phyloP scores from a whole-genome alignment of 2,113 vertebrate genomes.

The Proterorhinus semilunaris region DNA sequence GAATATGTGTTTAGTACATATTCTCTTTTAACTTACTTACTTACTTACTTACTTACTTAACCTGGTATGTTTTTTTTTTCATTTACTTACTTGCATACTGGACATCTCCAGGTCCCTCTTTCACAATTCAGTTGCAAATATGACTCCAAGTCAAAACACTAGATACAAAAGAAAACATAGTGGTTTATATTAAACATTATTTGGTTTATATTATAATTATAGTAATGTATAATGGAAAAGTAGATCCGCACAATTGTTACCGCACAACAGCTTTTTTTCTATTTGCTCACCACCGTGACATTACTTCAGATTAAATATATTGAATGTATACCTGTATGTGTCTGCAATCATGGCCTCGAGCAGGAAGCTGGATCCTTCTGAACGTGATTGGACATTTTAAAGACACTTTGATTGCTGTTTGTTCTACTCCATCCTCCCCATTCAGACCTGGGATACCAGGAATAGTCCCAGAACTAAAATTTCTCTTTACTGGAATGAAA shows the following conservation, averaged over 20 bases:
- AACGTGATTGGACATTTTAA: constrained; percentile 97
- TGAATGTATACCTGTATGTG: constrained; percentile 86
- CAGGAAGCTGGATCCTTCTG: constrained; percentile 93
- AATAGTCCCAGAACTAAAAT: constrained; percentile 93
- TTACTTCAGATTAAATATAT: too few relatives aligned
- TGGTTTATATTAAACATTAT: neutral
- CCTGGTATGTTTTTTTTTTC: neutral
- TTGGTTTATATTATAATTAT: too few relatives aligned
- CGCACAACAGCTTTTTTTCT: neutral
- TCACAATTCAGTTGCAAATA: constrained; percentile 84
- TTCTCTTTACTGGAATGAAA: constrained; percentile 83
- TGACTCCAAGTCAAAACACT: constrained; percentile 92
- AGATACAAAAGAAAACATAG: neutral
- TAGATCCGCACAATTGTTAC: neutral
- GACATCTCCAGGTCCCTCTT: constrained; percentile 83
- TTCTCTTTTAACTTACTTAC: constrained; percentile 17
- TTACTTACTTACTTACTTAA: constrained; percentile 79
- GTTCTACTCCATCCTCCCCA: constrained; percentile 92
- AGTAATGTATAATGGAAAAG: neutral
- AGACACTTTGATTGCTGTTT: constrained; percentile 95
- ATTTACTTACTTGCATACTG: constrained; percentile 79
- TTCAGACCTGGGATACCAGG: constrained; percentile 91
- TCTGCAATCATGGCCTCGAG: constrained; percentile 91
- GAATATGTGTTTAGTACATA: neutral
- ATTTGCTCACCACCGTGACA: neutral